Conservation (phyloP, 1,140 invertebrate species). For the Papilio dardanus region DNA sequence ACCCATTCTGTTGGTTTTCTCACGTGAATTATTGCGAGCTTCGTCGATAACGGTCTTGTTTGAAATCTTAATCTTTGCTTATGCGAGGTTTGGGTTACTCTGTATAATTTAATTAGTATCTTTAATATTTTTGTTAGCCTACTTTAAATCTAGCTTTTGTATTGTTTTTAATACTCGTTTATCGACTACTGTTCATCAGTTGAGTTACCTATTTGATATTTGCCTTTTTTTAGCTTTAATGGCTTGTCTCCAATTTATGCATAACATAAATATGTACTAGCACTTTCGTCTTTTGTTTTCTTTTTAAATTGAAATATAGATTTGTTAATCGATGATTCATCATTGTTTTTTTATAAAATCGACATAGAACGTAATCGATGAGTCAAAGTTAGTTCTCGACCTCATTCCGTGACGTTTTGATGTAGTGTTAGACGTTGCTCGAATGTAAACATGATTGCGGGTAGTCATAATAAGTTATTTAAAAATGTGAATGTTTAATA, state of each 20-base stretch:
- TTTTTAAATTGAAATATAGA: background rate
- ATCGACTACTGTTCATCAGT: too few relatives aligned
- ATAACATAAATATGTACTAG: too few relatives aligned
- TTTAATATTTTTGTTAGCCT: background rate
- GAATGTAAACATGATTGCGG: background rate
- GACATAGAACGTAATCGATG: slow-evolving; percentile 12
- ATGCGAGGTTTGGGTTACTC: slow-evolving; percentile 30
- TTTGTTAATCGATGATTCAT: background rate
- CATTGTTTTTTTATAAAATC: background rate
- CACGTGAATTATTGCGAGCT: slow-evolving; percentile 66
- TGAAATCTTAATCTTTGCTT: slow-evolving; percentile 51
- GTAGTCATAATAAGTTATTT: background rate
- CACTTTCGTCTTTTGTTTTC: background rate
- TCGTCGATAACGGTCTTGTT: slow-evolving; percentile 46
- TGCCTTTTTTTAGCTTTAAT: too few relatives aligned
- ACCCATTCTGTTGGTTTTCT: slow-evolving; percentile 77
- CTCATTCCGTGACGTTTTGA: background rate
- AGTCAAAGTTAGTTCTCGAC: slow-evolving; percentile 1
- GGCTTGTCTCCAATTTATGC: too few relatives aligned
- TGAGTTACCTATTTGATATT: too few relatives aligned
- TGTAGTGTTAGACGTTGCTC: slow-evolving; percentile 2
- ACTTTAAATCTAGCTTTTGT: background rate
- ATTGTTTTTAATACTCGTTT: background rate
- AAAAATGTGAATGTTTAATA: slow-evolving; percentile 8
- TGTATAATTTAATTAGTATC: too few relatives aligned